A percentile compares a stretch with the other conserved stretches of the same genome.
phyloP scores from a whole-genome alignment of 2,888 invertebrate genomes.

The Venustoraphidia nigricollis region DNA sequence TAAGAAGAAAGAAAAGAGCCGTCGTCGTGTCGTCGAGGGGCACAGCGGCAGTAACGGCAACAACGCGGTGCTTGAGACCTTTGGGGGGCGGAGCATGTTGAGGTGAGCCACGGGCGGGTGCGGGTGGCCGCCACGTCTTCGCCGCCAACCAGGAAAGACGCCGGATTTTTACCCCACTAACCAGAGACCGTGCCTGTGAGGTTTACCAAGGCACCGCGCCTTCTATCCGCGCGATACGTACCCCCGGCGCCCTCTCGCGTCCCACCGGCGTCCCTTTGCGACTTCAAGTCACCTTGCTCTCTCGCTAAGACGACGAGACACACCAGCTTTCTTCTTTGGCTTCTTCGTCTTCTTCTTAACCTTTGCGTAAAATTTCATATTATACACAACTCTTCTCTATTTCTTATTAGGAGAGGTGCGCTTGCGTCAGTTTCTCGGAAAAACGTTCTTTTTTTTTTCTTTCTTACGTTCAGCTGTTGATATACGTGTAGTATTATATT shows the following conservation, averaged over 20 bases:
- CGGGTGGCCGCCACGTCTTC: slow-evolving; percentile 22
- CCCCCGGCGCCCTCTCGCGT: slow-evolving; percentile 9
- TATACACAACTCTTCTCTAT: too few species aligned
- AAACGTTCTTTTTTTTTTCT: too few species aligned
- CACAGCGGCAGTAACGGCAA: slow-evolving; percentile 9
- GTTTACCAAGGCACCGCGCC: slow-evolving; percentile 25
- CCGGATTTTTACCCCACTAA: slow-evolving; percentile 33
- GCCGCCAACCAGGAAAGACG: slow-evolving; percentile 35
- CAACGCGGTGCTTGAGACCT: slow-evolving; percentile 6
- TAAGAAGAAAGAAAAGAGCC: neutral
- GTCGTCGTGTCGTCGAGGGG: neutral
- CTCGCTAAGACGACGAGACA: slow-evolving; percentile 22
- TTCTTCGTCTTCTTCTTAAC: too few species aligned
- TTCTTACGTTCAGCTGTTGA: too few species aligned
- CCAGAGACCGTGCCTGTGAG: slow-evolving; percentile 33
- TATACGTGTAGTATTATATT: too few species aligned
- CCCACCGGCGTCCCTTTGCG: neutral
- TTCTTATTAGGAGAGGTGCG: too few species aligned
- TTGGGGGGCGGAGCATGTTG: slow-evolving; percentile 29
- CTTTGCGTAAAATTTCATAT: too few species aligned
- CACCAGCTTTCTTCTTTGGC: slow-evolving; percentile 11
- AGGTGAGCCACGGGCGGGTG: slow-evolving; percentile 26
- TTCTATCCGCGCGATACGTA: slow-evolving; percentile 1
- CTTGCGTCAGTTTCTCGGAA: too few species aligned
- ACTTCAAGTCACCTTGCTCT: too few species aligned